Conservation (phyloP, 2,113 vertebrate species). For the Rostratula benghalensis region DNA sequence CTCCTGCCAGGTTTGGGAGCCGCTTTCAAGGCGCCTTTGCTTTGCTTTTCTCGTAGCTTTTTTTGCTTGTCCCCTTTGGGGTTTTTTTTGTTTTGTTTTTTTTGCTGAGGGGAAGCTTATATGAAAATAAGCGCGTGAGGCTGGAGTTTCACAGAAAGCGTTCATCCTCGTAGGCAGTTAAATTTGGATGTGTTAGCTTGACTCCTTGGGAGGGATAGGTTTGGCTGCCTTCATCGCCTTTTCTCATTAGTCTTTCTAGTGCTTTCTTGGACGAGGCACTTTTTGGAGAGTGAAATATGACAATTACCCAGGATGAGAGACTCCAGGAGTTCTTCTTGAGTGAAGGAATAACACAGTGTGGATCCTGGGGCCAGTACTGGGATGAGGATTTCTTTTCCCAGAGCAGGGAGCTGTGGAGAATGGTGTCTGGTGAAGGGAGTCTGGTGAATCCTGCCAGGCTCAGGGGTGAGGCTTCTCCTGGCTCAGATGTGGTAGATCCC, state of each 20-base stretch:
- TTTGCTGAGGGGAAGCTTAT: background rate
- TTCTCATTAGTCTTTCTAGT: background rate
- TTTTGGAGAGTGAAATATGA: background rate
- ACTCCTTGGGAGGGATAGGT: background rate
- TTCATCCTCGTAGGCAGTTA: background rate
- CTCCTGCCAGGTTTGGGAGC: slow-evolving; percentile 11
- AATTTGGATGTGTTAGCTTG: background rate
- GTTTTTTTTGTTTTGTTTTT: background rate
- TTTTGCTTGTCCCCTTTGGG: background rate
- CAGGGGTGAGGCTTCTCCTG: background rate
- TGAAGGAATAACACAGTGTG: rapidly evolving
- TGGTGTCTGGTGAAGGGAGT: background rate
- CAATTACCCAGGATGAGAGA: background rate
- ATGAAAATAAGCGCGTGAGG: background rate
- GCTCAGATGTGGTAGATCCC: background rate
- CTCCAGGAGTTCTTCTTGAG: background rate
- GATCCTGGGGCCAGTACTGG: background rate
- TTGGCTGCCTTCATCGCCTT: background rate
- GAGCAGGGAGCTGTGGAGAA: rapidly evolving
- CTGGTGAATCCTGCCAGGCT: background rate
- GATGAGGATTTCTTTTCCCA: background rate
- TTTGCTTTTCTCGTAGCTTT: background rate
- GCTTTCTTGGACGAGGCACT: background rate
- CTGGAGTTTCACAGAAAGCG: background rate
- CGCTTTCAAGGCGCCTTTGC: background rate